These are phyloP conservation scores for Ibycter americanus DNA, from an alignment of 2,797 vertebrate species.

Conservation along the genomic window DNA sequence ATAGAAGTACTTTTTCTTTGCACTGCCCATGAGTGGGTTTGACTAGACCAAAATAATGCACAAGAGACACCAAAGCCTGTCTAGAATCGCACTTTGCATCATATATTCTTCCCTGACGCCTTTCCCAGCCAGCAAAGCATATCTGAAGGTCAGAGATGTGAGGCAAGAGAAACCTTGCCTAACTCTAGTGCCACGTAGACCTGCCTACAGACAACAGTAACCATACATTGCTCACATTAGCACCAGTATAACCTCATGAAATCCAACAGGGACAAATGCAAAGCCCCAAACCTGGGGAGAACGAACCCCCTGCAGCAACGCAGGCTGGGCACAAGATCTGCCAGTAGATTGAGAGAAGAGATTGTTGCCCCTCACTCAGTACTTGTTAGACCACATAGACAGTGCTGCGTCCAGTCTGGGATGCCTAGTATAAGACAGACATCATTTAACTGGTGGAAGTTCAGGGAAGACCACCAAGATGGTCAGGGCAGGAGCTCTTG, in stretches of 20 bases:
- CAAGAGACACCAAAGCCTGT: background rate
- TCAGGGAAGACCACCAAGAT: background rate
- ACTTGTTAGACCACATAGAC: background rate
- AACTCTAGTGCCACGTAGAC: background rate
- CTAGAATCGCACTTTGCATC: background rate
- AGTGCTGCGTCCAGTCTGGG: background rate
- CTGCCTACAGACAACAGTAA: background rate
- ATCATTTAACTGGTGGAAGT: background rate
- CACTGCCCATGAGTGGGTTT: conserved; percentile 1
- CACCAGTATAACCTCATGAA: background rate
- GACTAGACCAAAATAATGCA: conserved; percentile 43
- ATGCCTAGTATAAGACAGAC: background rate
- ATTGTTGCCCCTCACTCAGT: background rate
- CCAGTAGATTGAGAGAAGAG: background rate
- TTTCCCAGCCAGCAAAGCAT: background rate
- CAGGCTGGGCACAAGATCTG: background rate
- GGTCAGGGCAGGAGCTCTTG: background rate
- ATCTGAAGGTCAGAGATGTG: background rate
- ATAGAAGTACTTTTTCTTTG: background rate
- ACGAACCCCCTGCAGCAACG: fast-evolving
- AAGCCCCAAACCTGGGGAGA: background rate
- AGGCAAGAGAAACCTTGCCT: background rate
- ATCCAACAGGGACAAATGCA: background rate
- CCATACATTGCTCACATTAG: fast-evolving
- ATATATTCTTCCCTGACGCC: background rate